These are phyloP conservation scores for Serrognathus titanus DNA, from an alignment of 2,888 invertebrate species.

Conservation along the genomic window DNA sequence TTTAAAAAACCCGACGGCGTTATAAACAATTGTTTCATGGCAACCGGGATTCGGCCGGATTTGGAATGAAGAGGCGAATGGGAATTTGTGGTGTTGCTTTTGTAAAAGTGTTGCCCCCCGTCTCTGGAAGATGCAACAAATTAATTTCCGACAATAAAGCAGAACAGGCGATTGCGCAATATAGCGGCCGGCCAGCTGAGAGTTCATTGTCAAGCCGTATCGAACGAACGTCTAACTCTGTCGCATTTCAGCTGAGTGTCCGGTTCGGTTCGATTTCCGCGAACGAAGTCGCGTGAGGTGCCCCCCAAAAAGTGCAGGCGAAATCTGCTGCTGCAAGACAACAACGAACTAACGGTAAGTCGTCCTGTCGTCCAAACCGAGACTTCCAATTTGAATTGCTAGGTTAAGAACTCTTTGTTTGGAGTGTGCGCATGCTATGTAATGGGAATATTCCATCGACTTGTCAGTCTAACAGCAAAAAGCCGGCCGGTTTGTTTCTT, in stretches of 20 bases:
- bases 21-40: slow-evolving; percentile 2
- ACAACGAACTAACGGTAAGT: slow-evolving; percentile 18
- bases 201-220: slow-evolving; percentile 44
- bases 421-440: slow-evolving; percentile 36
- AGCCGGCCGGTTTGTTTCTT: slow-evolving; percentile 41
- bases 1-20: neutral
- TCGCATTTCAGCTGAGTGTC: slow-evolving; percentile 20
- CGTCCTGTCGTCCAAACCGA: neutral
- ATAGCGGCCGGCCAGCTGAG: slow-evolving; percentile 42
- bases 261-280: slow-evolving; percentile 4
- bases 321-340: neutral
- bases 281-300: neutral
- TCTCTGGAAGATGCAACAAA: no score
- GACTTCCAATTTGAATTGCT: slow-evolving; percentile 29
- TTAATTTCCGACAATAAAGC: neutral
- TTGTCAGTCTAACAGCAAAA: slow-evolving; percentile 35
- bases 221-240: slow-evolving; percentile 37
- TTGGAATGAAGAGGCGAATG: neutral
- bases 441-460: slow-evolving; percentile 39
- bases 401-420: slow-evolving; percentile 40
- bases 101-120: no score
- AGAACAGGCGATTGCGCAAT: slow-evolving; percentile 37
- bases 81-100: no score
- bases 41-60: neutral
- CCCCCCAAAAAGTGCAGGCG: neutral